Base-by-base conservation (phyloP, 2,113 vertebrate genomes). In the Loxodonta africana region DNA sequence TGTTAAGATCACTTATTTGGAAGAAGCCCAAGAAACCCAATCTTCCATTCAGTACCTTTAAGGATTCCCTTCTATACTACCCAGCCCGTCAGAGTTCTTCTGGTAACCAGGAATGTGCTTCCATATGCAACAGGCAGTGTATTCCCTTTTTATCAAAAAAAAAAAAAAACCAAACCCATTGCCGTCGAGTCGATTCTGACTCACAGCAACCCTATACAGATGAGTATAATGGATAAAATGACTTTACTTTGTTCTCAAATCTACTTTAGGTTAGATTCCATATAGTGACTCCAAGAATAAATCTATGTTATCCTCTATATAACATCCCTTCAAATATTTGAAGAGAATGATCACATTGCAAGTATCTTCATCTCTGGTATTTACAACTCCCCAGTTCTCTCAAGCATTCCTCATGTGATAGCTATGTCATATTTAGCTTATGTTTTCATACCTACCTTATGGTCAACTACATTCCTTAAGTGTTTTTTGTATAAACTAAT, bases 201-300 rank as follows among this genome's bases (percentile, higher is more conserved):
- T 37, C 37, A 37, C 37, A 37, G 37, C 37, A 37, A 37, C 37
- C 37, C 37, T 37, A 37, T 37, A 37, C 37, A 37, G 37, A 37
- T 60, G 63, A 8, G 44, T 78, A 46, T 73, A 65, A 62, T 65
- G 26, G 28, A 44, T 69, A 71, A 69, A 69, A 51, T 11, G 23
- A 30, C 21, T 78, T 89, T 46, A 71, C 37, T 96, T 94, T 82
- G 2, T 69, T 84, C 44, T 84, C 20, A 83, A 87, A 87, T 65
- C 80, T 82, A 83, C 8, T 78, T 88, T 63, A 82, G 60, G n/a
- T 78, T 67, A 80, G 74, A 95, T 88, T n/a, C 20, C 14, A 48
- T 71, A 81, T 74, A 91, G 74, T 69, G 28, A 88, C 67, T 51
- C 5, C 62, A 81, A 88, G 48, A 84, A 88, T 87, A 90, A 91